Evolutionary conservation across 2,113 vertebrate species (phyloP), one percentile per base, ranked within the genome.

Genomic region (Scatophagus argus): DNA sequence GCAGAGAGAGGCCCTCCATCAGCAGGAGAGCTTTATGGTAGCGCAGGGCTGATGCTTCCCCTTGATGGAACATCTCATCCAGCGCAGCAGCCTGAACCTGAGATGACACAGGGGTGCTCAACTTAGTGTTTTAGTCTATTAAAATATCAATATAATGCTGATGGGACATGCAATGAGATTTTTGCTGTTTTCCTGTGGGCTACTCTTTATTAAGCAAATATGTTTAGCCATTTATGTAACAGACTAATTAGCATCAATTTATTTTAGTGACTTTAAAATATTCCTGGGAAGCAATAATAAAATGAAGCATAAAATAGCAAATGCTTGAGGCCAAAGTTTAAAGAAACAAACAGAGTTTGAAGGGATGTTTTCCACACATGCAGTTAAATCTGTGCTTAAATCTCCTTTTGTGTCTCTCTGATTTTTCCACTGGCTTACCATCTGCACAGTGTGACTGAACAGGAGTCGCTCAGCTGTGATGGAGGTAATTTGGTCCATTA

Each of bases 21-120:
- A 99, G 93, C 89, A 99, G 93, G 74, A 99, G 91, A 23, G 98
- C 97, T 85, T 97, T 97, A 76, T 97, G 96, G 91, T 99, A 99
- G 70, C 98, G 95, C 61, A 95, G 95, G 11, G 95, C 83, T 0
- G 96, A 99, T 62, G 97, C 96, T 70, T 96, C 96, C 17, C 95
- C 95, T 87, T 97, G 97, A 85, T 98, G 97, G 89, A 99, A 99
- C 98, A 99, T 99, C 94, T 99, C 98, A 21, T 99, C 98, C 89
- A 99, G 93, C 0, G 97, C 98, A 7, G 98, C 96, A 3, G 97
- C 93, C 81, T 98, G 97, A 38, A 99, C 98, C 98, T 99, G 83
- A 8, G 4, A 27, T 0, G 19, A 64, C 36, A 56, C 1, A 60
- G 44, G 23, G 29, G 58, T 5, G 23, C 8, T 63, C 4, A 36